These are phyloP conservation scores for Germaria angustata DNA, from an alignment of 2,888 invertebrate genomes.

Conservation along the genomic window DNA sequence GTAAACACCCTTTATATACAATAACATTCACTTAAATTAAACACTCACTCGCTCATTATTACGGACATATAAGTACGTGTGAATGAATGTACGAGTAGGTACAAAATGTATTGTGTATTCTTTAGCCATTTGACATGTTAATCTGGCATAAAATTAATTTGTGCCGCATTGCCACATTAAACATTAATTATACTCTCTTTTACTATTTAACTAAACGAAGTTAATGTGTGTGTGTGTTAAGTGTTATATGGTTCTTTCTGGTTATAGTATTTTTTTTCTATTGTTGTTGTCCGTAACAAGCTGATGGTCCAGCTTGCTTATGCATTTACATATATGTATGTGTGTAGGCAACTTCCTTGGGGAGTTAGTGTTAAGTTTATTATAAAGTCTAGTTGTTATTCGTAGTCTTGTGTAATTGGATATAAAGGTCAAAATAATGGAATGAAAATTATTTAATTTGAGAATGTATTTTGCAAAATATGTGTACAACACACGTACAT, in stretches of 20 bases:
- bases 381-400: conserved; percentile 61
- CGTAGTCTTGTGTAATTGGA: conserved; percentile 53
- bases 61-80: background rate
- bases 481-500: background rate
- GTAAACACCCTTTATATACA: too few species aligned
- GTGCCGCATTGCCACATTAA: conserved; percentile 65
- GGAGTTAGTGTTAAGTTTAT: conserved; percentile 59
- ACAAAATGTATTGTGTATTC: conserved; percentile 42
- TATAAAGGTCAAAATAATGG: conserved; percentile 60
- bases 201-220: conserved; percentile 27
- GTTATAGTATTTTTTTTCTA: too few species aligned
- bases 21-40: conserved; percentile 29
- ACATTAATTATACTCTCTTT: conserved; percentile 62
- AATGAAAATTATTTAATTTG: conserved; percentile 45
- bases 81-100: background rate
- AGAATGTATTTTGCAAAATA: background rate
- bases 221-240: background rate
- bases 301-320: background rate
- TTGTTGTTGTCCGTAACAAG: background rate
- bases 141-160: conserved; percentile 67
- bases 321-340: background rate
- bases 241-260: background rate
- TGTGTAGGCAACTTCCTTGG: conserved; percentile 28
- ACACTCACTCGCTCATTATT: conserved; percentile 32
- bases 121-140: conserved; percentile 65